These are phyloP conservation scores for Gymnorhina tibicen DNA, from an alignment of 2,113 vertebrate genomes.

Conservation along the genomic window DNA sequence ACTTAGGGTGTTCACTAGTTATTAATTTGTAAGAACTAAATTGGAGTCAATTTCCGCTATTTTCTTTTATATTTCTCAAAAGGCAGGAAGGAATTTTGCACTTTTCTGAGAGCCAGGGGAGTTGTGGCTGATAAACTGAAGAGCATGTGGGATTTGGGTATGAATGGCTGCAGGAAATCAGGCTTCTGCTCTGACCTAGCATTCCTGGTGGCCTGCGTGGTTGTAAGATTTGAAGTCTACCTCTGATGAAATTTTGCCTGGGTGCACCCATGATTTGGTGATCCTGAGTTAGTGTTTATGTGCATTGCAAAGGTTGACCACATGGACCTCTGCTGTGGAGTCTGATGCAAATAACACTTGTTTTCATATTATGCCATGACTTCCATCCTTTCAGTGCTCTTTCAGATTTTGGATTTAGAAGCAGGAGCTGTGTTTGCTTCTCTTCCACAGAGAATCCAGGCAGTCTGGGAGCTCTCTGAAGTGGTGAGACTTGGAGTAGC, in stretches of 20 bases:
- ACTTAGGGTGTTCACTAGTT: not conserved
- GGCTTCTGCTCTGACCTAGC: not conserved
- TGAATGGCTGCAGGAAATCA: not conserved
- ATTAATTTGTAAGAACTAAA: slow-evolving; percentile 21
- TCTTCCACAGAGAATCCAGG: not conserved
- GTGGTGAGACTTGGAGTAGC: not conserved
- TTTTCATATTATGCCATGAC: not conserved
- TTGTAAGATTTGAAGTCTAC: not conserved
- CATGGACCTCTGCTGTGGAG: not conserved
- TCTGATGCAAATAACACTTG: not conserved
- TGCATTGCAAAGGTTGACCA: not conserved
- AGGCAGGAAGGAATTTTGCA: not conserved
- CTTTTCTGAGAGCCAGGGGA: not conserved
- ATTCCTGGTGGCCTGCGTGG: not conserved
- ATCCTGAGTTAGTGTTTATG: not conserved
- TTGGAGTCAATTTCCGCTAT: slow-evolving; percentile 13
- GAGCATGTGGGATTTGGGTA: not conserved
- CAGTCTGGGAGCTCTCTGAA: not conserved
- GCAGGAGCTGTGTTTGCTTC: not conserved
- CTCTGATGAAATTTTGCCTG: not conserved
- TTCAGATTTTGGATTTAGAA: not conserved
- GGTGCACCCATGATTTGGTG: not conserved
- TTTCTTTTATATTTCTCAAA: not conserved
- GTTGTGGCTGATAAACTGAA: not conserved
- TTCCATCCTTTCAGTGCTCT: not conserved